Base-by-base conservation (phyloP, 2,888 invertebrate species). In the Leptopilina syphax region DNA sequence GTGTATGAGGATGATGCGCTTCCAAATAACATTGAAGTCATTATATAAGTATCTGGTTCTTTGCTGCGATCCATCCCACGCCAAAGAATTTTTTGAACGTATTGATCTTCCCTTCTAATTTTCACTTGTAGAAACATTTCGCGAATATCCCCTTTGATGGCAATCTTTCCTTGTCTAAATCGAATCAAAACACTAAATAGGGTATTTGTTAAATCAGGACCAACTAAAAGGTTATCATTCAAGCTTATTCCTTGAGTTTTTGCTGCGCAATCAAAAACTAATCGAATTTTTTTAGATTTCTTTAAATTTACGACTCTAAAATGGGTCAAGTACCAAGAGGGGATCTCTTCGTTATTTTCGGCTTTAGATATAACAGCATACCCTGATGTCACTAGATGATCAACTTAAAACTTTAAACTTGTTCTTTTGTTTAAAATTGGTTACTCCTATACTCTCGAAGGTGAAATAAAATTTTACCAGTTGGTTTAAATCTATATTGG, bases 81-180 rank as follows among this genome's bases (percentile, higher is more conserved):
- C 84, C 84, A 86, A 24, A 86, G 70, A 79, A 86, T 85, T 10
- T 86, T 18, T 80, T 87, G 86, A 0, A 83, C 27, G 63, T 82
- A 54, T 76, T 85, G 84, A 76, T 89, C 88, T 13, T 83, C 83
- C 5, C 80, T 70, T 0, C 68, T n/a, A 6, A 89, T 86, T 47
- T 81, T 81, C 0, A 89, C 81, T 47, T 88, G 89, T 3, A 84
- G 80, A 54, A 89, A 89, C 88, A 89, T 89, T 70, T 89, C 87
- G 10, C 78, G 81, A 0, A 90, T 87, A 66, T 90, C 90, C 0
- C 88, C 79, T 85, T 85, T 76, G 80, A 91, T 83, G 1, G 87
- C 91, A 8, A 90, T 80, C 50, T 78, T 83, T 50, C 87, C 82
- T 83, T 89, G 86, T 24, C 91, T 80, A 78, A 92, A 92, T 1